A percentile compares a stretch with the other conserved stretches of the same genome.
These are phyloP conservation scores for Aporrectodea caliginosa DNA, from an alignment of 1,140 invertebrate species.

Conservation along the genomic window DNA sequence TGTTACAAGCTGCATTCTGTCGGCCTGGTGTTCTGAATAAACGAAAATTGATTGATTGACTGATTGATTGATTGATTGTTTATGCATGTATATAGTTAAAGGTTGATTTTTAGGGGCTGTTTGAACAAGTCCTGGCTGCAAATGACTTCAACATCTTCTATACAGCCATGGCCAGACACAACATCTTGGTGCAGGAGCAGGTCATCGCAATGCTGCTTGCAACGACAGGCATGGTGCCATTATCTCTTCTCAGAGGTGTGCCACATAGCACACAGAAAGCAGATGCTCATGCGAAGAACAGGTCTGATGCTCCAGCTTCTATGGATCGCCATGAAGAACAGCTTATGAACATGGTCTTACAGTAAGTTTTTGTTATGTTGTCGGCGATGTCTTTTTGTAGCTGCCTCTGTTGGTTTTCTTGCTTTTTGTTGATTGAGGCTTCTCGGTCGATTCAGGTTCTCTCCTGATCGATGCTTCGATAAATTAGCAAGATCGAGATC, in stretches of 20 bases:
- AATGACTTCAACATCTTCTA: constrained; percentile 31
- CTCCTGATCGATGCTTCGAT: too few relatives aligned
- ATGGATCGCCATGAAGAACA: background rate
- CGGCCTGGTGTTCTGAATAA: too few relatives aligned
- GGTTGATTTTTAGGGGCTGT: too few relatives aligned
- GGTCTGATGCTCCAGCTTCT: background rate
- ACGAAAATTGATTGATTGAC: too few relatives aligned
- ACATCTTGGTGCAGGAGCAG: constrained; percentile 35
- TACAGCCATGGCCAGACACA: constrained; percentile 31
- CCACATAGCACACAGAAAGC: too few relatives aligned
- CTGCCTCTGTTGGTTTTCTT: too few relatives aligned
- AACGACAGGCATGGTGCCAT: constrained; percentile 8
- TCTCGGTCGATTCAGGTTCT: too few relatives aligned
- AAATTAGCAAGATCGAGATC: too few relatives aligned
- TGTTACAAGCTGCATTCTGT: too few relatives aligned
- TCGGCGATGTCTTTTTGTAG: background rate
- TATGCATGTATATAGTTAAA: too few relatives aligned
- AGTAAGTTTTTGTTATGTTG: background rate
- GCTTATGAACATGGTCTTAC: background rate
- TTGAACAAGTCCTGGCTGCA: constrained; percentile 33
- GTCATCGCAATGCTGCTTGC: constrained; percentile 23
- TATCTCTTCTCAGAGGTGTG: constrained; percentile 6
- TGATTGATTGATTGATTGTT: too few relatives aligned
- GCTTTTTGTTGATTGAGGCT: too few relatives aligned
- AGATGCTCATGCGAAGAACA: background rate